These are phyloP conservation scores for Tuta absoluta DNA, from an alignment of 2,888 invertebrate genomes.

Conservation along the genomic window DNA sequence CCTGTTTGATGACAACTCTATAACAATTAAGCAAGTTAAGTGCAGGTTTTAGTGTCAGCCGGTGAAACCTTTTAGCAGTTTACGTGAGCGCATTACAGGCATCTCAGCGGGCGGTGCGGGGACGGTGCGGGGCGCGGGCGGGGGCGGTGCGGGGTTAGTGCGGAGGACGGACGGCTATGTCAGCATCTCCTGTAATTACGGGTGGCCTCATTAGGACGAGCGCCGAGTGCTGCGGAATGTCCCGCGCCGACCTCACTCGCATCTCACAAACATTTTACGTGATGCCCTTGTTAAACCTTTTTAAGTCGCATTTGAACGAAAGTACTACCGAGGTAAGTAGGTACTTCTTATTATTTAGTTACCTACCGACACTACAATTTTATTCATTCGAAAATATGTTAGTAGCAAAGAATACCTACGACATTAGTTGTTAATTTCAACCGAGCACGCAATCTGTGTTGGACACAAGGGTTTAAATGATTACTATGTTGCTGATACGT, in stretches of 20 bases:
- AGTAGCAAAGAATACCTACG: too few relatives aligned
- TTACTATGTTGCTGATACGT: background rate
- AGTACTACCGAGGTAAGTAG: too few relatives aligned
- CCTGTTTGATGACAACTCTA: background rate
- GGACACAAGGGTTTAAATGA: background rate
- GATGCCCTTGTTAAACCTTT: background rate
- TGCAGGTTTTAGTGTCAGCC: conserved; percentile 11
- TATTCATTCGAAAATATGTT: too few relatives aligned
- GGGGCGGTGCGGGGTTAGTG: background rate
- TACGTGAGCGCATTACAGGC: conserved; percentile 15
- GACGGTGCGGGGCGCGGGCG: background rate
- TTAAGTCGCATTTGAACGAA: background rate
- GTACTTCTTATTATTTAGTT: too few relatives aligned
- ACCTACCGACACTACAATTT: too few relatives aligned
- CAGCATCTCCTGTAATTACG: background rate
- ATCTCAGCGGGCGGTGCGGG: conserved; percentile 4
- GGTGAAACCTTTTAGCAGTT: conserved; percentile 17
- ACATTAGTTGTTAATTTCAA: too few relatives aligned
- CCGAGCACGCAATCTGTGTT: too few relatives aligned
- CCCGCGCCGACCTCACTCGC: background rate
- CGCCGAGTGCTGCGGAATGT: conserved; percentile 3
- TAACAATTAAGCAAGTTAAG: conserved; percentile 6
- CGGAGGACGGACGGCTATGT: background rate
- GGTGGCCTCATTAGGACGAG: background rate
- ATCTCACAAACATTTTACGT: background rate